phyloP scores from a whole-genome alignment of 64 coral and sea anemone genomes.

The Trachythela sp. region DNA sequence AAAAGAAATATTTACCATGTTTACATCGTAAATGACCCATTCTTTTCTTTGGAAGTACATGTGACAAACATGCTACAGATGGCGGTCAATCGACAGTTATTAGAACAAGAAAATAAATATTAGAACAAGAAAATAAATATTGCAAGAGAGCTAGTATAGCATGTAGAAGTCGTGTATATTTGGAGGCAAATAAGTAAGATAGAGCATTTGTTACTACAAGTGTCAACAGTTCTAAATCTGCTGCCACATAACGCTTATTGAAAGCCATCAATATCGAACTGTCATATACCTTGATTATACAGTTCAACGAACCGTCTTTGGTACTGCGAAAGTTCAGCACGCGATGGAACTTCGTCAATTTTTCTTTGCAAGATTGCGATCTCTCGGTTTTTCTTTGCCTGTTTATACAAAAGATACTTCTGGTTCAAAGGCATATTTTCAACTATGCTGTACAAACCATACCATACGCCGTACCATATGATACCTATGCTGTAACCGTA shows the following conservation, averaged over 20 bases:
- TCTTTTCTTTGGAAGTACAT: not conserved
- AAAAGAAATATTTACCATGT: not conserved
- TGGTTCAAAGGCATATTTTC: not conserved
- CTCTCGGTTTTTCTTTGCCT: constrained; percentile 97
- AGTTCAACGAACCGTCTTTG: constrained; percentile 93
- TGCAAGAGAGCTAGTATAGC: too few species aligned
- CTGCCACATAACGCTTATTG: too few species aligned
- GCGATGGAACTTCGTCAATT: constrained; percentile 92
- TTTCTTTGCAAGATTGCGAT: constrained; percentile 88
- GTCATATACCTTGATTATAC: constrained; percentile 78
- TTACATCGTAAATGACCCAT: not conserved
- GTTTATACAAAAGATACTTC: not conserved
- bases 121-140: too few species aligned
- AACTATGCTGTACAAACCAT: not conserved
- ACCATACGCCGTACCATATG: not conserved
- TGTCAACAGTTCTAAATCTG: not conserved
- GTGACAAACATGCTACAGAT: too few species aligned
- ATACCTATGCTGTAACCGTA: not conserved
- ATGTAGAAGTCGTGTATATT: too few species aligned
- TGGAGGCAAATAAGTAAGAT: too few species aligned
- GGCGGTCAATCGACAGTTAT: too few species aligned
- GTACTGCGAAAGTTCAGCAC: constrained; percentile 91
- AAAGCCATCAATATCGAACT: too few species aligned
- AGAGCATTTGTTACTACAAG: too few species aligned
- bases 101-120: too few species aligned